A percentile compares a stretch with the other conserved stretches of the same genome.
These are phyloP conservation scores for Stichodactyla mertensii DNA, from an alignment of 64 coral and sea anemone genomes.

Conservation along the genomic window DNA sequence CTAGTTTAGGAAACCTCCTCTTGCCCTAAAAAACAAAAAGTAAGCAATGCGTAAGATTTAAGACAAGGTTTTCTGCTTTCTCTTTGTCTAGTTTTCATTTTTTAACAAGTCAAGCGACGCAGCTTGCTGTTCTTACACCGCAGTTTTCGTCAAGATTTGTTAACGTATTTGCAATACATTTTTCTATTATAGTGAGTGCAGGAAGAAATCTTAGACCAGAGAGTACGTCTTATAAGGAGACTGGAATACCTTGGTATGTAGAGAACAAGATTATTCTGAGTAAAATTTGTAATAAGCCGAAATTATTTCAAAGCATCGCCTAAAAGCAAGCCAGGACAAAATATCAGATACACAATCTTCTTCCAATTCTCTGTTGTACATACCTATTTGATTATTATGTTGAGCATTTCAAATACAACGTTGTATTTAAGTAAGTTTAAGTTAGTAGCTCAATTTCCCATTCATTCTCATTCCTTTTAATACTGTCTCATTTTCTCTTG, in stretches of 20 bases:
- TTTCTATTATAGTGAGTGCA: conserved; percentile 24
- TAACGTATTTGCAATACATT: background rate
- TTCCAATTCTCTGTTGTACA: too few species aligned
- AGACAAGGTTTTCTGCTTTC: background rate
- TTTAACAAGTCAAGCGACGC: background rate
- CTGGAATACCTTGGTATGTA: conserved; percentile 75
- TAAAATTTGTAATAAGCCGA: too few species aligned
- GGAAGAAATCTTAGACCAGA: conserved; percentile 69
- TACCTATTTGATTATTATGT: too few species aligned
- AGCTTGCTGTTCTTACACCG: background rate
- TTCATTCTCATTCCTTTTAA: background rate
- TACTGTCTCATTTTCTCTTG: background rate
- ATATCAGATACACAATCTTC: too few species aligned
- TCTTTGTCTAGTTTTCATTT: background rate
- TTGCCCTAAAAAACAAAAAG: background rate
- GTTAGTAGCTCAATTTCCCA: too few species aligned
- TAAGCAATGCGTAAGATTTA: background rate
- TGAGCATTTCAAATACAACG: too few species aligned
- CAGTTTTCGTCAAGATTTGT: background rate
- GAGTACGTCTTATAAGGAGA: conserved; percentile 65
- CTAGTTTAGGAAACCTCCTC: background rate
- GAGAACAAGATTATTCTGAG: too few species aligned
- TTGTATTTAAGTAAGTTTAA: too few species aligned
- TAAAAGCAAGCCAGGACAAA: too few species aligned
- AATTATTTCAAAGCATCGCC: too few species aligned